Evolutionary conservation across 2,113 vertebrate species (phyloP).

Genomic region (Pterophyllum scalare): DNA sequence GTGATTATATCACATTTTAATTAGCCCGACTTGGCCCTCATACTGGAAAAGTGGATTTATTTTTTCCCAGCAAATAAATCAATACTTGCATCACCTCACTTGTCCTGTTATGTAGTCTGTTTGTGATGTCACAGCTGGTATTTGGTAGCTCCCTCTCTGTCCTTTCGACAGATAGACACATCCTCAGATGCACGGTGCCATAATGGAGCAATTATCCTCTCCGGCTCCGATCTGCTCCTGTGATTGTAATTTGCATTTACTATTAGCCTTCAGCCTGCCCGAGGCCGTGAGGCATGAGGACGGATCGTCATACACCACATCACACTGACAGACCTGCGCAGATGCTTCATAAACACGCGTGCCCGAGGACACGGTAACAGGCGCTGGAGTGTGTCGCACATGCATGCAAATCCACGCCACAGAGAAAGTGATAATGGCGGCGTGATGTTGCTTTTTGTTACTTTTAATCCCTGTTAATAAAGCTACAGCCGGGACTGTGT

Average conservation of each 20-base stretch:
- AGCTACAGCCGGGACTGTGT: constrained; percentile 17
- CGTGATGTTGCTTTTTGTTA: constrained; percentile 35
- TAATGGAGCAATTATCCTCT: constrained; percentile 80
- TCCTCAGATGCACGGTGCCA: constrained; percentile 29
- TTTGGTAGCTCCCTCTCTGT: not conserved
- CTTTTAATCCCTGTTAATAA: constrained; percentile 47
- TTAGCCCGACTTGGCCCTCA: constrained; percentile 45
- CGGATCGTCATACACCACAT: constrained; percentile 52
- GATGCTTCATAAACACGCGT: constrained; percentile 59
- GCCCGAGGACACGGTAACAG: constrained; percentile 46
- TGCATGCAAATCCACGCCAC: not conserved
- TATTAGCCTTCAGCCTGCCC: constrained; percentile 67
- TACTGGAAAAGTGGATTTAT: constrained; percentile 39
- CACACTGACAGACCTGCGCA: constrained; percentile 63
- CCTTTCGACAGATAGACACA: constrained; percentile 23
- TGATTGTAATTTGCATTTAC: constrained; percentile 81
- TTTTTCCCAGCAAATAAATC: constrained; percentile 56
- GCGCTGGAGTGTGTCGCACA: not conserved
- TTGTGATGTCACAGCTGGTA: constrained; percentile 47
- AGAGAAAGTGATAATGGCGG: constrained; percentile 33
- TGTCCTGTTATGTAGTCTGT: constrained; percentile 21
- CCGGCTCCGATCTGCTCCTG: constrained; percentile 63
- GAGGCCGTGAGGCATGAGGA: constrained; percentile 52
- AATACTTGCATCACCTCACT: constrained; percentile 33
- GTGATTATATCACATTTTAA: constrained; percentile 40